Evolutionary conservation across 2,888 invertebrate species (phyloP), one percentile per base, ranked within the genome.

Genomic region (Eupeodes luniger): DNA sequence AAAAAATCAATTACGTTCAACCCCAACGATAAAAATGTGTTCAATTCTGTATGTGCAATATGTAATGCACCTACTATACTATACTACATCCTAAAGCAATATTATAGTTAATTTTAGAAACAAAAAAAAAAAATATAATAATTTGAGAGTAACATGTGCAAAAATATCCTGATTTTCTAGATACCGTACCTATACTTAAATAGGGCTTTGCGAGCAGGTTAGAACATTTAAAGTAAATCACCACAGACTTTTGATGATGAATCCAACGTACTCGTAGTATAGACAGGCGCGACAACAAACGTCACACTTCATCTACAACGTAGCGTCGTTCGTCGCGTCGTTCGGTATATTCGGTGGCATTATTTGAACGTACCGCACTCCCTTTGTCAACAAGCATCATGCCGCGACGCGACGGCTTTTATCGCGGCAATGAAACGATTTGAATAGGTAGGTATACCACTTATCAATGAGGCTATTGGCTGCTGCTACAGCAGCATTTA

Each of bases 161-260:
- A 80, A 87, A 87, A 80, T 87, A 84, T 87, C 72, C 72, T 55
- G 87, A 87, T 84, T 87, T 72, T 77, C 36, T 6, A 72, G 86
- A 86, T 83, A 86, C 51, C 62, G 62, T 40, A 40, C 40, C 40
- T 9, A 64, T 14, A 59, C 49, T 57, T 49, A 44, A 49, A 61
- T 49, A 59, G 49, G 44, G 59, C 47, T 51, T 44, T 80, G 44
- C 75, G 79, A 76, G 27, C 61, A 64, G 79, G 76, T 83, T 83
- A 66, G 69, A 66, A 66, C 79, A 77, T 84, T 84, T 80, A 77
- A 87, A 79, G 83, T 86, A 86, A 87, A 84, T 84, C 87, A 87
- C 87, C 83, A 55, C 83, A 76, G 87, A 82, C 87, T 76, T 87
- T 83, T 80, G 84, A 87, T 87, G 80, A 77, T 40, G 40, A 40